These are phyloP conservation scores for Brenthis daphne DNA, from an alignment of 2,888 invertebrate genomes.

Conservation along the genomic window DNA sequence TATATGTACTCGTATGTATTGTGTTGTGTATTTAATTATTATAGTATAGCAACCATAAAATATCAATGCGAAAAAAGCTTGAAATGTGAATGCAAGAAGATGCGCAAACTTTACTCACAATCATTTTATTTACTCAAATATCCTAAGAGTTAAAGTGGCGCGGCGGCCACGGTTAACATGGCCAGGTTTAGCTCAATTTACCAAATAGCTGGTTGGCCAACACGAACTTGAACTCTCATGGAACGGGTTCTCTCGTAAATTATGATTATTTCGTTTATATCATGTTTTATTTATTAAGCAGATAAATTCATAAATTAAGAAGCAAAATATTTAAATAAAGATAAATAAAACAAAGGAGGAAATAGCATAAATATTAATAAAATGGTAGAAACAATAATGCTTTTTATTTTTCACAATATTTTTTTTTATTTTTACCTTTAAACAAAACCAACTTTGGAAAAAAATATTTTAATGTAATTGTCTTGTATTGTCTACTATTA, in stretches of 20 bases:
- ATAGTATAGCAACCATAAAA: too few species aligned
- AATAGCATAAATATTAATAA: too few species aligned
- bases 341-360: not conserved
- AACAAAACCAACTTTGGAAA: too few species aligned
- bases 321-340: not conserved
- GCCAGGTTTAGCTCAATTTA: slow-evolving; percentile 23
- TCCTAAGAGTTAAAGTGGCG: slow-evolving; percentile 21
- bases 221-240: slow-evolving; percentile 37
- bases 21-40: too few species aligned
- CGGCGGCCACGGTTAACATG: slow-evolving; percentile 33
- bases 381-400: too few species aligned
- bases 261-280: slow-evolving; percentile 1
- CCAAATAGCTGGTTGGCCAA: slow-evolving; percentile 32
- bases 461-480: too few species aligned
- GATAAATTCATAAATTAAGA: not conserved
- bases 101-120: slow-evolving; percentile 20
- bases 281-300: slow-evolving; percentile 6
- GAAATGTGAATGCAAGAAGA: slow-evolving; percentile 13
- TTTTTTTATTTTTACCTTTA: too few species aligned
- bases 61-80: not conserved
- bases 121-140: slow-evolving; percentile 24
- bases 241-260: slow-evolving; percentile 17
- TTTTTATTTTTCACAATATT: too few species aligned
- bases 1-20: too few species aligned
- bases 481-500: too few species aligned